Evolutionary conservation across 1,140 invertebrate genomes (phyloP), one percentile per base, ranked within the genome.

Genomic region (Trachymyrmex septentrionalis): DNA sequence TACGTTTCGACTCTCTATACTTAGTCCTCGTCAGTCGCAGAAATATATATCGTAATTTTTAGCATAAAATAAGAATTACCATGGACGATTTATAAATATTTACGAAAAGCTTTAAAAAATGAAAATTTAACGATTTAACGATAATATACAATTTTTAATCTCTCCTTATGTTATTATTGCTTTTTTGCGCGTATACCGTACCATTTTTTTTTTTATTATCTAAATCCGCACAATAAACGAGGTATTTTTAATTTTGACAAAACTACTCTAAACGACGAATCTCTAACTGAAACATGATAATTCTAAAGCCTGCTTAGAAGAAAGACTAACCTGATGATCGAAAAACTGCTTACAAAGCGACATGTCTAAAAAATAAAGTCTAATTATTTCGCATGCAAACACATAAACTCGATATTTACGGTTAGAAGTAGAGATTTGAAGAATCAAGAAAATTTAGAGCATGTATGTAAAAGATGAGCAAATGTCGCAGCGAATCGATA

Each of bases 401-500:
- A 61, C 9, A 16, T 5, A 1, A 9, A 38, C 0, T 19, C 19
- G 4, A 9, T 44, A 27, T 61, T 30, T 27, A 12, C 30, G 14
- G 61, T 0, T 10, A 38, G 14, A 1, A 77, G 14, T 63, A 38
- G 21, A 67, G 38, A 67, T 38, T 69, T 27, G 38, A 69, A 80
- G 14, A 12, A 1, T 19, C 21, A 34, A 57, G 66, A 57, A 81
- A 38, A 27, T 16, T 9, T n/a, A 16, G 34, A 38, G 16, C 1
- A 27, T 48, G 48, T 10, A 16, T 16, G 16, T 71, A 14, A 5
- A 63, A 30, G 66, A 50, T 69, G 21, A 3, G 14, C 48, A 24
- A 67, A 69, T 57, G 16, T 38, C 61, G 30, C 19, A n/a, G 16
- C 14, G 1, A 57, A 59, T 81, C 66, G 50, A 81, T 71, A 66